Conservation (phyloP, 2,888 invertebrate species). For the Lutraria lutraria region DNA sequence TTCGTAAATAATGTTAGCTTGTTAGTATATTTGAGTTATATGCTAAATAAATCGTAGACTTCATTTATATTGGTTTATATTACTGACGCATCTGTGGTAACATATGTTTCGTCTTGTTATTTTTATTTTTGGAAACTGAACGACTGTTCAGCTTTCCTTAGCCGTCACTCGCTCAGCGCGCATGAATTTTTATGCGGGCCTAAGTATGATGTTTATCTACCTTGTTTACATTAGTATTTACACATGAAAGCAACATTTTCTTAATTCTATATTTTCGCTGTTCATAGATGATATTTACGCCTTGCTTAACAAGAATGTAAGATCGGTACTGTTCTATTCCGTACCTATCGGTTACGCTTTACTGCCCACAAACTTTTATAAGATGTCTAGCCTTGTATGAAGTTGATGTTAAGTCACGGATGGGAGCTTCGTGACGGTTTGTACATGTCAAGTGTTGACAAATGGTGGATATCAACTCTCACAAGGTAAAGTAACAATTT, state of each 20-base stretch:
- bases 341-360: background rate
- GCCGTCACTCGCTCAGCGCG: no score
- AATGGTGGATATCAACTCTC: background rate
- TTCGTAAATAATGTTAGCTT: no score
- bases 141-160: no score
- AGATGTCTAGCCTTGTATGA: no score
- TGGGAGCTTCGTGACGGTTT: background rate
- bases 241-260: background rate
- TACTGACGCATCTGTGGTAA: no score
- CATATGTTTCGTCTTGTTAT: no score
- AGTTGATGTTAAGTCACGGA: background rate
- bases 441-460: background rate
- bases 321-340: background rate
- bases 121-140: no score
- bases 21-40: no score
- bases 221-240: background rate
- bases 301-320: background rate
- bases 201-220: no score
- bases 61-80: no score
- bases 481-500: background rate
- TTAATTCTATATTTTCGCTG: background rate
- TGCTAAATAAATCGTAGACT: no score
- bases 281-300: background rate
- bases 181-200: no score
- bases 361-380: background rate